Percentiles rank a stretch among this genome's conserved stretches.
Evolutionary conservation across 1,140 invertebrate species (phyloP).

Genomic region (Solen grandis): DNA sequence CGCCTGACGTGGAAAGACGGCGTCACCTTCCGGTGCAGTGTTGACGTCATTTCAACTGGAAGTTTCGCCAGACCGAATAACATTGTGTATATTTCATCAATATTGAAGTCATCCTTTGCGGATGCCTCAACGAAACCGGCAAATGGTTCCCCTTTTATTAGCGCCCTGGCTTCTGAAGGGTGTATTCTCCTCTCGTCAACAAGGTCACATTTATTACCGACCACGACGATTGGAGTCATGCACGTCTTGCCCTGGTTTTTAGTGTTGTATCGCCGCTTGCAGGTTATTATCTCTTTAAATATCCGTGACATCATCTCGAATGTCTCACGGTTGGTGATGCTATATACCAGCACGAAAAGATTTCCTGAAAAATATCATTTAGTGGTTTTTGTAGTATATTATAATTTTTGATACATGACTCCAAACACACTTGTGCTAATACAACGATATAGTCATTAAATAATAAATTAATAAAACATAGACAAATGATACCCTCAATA

Average conservation of each 20-base stretch:
- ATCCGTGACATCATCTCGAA: slow-evolving; percentile 91
- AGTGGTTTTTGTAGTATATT: too few relatives aligned
- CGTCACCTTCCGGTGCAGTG: slow-evolving; percentile 85
- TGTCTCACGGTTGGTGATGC: slow-evolving; percentile 91
- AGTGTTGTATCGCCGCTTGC: slow-evolving; percentile 54
- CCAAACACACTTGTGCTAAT: too few relatives aligned
- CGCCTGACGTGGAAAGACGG: slow-evolving; percentile 73
- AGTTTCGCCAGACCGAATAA: slow-evolving; percentile 90
- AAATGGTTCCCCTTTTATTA: slow-evolving; percentile 76
- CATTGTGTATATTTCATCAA: slow-evolving; percentile 91
- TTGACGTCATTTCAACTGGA: slow-evolving; percentile 93
- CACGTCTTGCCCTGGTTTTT: slow-evolving; percentile 52
- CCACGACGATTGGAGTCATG: slow-evolving; percentile 90
- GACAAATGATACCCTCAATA: too few relatives aligned
- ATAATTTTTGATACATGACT: too few relatives aligned
- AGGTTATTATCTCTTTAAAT: slow-evolving; percentile 90
- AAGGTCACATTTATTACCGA: slow-evolving; percentile 90
- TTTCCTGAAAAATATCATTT: slow-evolving; percentile 85
- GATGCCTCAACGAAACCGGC: slow-evolving; percentile 91
- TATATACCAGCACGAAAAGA: slow-evolving; percentile 91
- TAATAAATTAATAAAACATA: too few relatives aligned
- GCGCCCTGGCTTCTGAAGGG: slow-evolving; percentile 64
- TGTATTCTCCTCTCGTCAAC: slow-evolving; percentile 85
- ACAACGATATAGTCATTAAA: too few relatives aligned
- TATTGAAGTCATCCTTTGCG: slow-evolving; percentile 88